Evolutionary conservation across 2,113 vertebrate species (phyloP), one percentile per base, ranked within the genome.

Genomic region (Nematolebias whitei): DNA sequence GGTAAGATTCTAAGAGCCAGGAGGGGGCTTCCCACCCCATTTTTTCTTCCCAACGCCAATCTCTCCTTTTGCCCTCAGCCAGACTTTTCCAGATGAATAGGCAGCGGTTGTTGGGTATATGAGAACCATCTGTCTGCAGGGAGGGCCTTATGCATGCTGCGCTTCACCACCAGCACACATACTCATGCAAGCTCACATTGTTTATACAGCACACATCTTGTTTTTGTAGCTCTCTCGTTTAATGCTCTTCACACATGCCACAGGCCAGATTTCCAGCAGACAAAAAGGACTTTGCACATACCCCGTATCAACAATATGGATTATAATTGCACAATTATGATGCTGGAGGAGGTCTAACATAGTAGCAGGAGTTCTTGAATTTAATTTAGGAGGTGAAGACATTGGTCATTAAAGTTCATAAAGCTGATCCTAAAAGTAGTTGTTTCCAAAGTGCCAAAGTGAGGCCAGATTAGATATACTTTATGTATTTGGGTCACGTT

Each of bases 401-500:
- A 12, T 35, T 57, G 60, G 58, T 58, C 22, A 51, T 62, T 35
- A 35, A 6, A 11, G 48, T 74, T 73, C 62, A 56, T 55, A 66
- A 44, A 23, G 12, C 82, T 85, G 75, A 75, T 84, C 85, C 51
- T 76, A 73, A 72, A 84, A 86, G 77, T 89, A 86, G 85, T 90
- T 85, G 85, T 82, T 66, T 77, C 61, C 68, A 75, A 83, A 83
- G 78, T 86, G 77, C 62, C 63, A 79, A 73, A 80, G 79, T 82
- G 82, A 81, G 81, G 81, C 86, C 79, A 74, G 82, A 89, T 89
- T 89, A 87, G 82, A 79, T 82, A 78, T 85, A 75, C 87, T 92
- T 92, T 89, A 91, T 92, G 90, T 90, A 92, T 93, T 92, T 93
- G 84, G 91, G 90, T 92, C 91, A 90, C 86, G 82, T 91, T 88